Conservation (phyloP, 2,888 invertebrate species). For the Exephanes ischioxanthus region DNA sequence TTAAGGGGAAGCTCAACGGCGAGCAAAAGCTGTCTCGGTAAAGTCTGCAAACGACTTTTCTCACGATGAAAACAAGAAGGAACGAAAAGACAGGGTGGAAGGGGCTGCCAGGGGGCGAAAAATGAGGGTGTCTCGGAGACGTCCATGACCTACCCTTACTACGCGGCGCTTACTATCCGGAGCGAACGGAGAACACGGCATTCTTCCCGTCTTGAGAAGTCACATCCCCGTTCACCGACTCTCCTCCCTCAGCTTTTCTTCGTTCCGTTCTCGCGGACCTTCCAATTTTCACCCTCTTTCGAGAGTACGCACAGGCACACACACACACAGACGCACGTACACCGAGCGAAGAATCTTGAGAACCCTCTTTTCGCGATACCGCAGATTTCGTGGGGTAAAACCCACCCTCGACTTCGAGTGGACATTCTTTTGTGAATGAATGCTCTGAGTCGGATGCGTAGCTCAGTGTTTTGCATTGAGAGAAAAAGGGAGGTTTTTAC, state of each 20-base stretch:
- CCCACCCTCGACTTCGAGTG: slow-evolving; percentile 48
- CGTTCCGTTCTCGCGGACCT: slow-evolving; percentile 25
- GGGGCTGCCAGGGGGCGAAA: slow-evolving; percentile 73
- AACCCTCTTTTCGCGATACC: slow-evolving; percentile 55
- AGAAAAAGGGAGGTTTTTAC: too few relatives aligned
- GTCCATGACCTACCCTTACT: slow-evolving; percentile 83
- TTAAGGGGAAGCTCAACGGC: slow-evolving; percentile 20
- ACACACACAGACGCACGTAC: slow-evolving; percentile 15
- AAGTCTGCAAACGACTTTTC: slow-evolving; percentile 76
- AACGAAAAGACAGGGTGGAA: slow-evolving; percentile 54
- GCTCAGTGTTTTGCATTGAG: too few relatives aligned
- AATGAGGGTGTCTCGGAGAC: slow-evolving; percentile 79
- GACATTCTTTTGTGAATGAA: slow-evolving; percentile 62
- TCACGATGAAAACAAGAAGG: slow-evolving; percentile 63
- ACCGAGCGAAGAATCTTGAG: slow-evolving; percentile 51
- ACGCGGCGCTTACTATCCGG: slow-evolving; percentile 64
- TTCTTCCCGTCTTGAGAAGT: slow-evolving; percentile 59
- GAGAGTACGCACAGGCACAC: slow-evolving; percentile 39
- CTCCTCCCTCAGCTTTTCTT: slow-evolving; percentile 68
- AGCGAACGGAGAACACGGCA: slow-evolving; percentile 49
- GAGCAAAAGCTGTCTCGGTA: slow-evolving; percentile 59
- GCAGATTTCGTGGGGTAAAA: slow-evolving; percentile 59
- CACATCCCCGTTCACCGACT: slow-evolving; percentile 64
- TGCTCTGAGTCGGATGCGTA: background rate
- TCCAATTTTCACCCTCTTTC: slow-evolving; percentile 68